These are phyloP conservation scores for Sitta europaea DNA, from an alignment of 2,113 vertebrate genomes.

Conservation along the genomic window DNA sequence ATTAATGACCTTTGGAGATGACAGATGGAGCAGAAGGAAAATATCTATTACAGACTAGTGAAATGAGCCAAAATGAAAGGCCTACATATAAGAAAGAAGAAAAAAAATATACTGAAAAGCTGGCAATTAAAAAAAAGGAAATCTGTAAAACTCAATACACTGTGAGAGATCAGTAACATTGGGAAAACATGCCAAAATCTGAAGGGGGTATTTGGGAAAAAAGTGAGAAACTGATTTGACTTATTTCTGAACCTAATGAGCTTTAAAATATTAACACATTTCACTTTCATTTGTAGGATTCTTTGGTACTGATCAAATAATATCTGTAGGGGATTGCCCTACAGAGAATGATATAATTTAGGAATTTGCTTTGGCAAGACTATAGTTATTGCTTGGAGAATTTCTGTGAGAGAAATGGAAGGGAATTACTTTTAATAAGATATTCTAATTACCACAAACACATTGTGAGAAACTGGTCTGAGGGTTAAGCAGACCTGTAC, in stretches of 20 bases:
- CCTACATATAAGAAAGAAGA: background rate
- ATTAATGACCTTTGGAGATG: background rate
- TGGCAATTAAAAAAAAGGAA: background rate
- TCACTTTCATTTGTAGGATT: background rate
- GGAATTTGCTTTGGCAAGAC: background rate
- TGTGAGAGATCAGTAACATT: background rate
- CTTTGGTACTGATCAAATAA: background rate
- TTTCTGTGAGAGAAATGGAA: background rate
- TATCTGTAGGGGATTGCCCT: background rate
- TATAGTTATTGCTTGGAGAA: background rate
- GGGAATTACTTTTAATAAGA: background rate
- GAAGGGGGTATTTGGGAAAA: background rate
- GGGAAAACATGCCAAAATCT: background rate
- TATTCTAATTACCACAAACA: background rate
- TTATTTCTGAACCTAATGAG: background rate
- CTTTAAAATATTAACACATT: background rate
- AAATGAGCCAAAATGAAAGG: background rate
- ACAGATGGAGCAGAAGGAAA: background rate
- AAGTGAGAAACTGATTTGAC: background rate
- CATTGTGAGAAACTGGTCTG: background rate
- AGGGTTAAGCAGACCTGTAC: background rate
- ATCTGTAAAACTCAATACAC: background rate
- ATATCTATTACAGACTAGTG: background rate
- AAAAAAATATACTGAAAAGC: background rate
- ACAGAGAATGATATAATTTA: background rate